phyloP scores from a whole-genome alignment of 1,140 invertebrate genomes.

The Cotesia vestalis region DNA sequence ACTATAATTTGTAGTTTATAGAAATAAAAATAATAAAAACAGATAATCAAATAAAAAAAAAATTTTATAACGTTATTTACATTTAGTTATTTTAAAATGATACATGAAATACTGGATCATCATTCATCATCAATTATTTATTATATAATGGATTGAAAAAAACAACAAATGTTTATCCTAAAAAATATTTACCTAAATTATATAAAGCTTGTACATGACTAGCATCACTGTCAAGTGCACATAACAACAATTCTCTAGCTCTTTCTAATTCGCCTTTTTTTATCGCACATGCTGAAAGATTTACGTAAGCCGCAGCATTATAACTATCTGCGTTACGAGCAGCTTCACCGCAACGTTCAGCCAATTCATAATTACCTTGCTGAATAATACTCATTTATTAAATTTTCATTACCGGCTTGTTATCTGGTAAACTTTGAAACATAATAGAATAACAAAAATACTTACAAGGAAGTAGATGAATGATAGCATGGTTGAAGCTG shows the following conservation, averaged over 20 bases:
- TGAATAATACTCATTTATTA: constrained; percentile 53
- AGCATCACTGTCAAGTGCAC: constrained; percentile 83
- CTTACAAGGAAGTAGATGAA: constrained; percentile 88
- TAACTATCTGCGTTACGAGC: constrained; percentile 81
- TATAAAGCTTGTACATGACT: constrained; percentile 91
- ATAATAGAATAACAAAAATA: constrained; percentile 30
- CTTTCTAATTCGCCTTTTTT: constrained; percentile 77
- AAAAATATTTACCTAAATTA: constrained; percentile 76
- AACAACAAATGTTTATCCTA: constrained; percentile 2
- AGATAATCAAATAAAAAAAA: too few relatives aligned
- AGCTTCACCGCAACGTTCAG: constrained; percentile 81
- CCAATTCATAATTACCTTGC: constrained; percentile 86
- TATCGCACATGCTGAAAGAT: constrained; percentile 86
- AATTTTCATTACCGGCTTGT: neutral
- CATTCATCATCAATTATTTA: neutral
- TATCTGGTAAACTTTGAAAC: neutral
- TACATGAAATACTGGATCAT: too few relatives aligned
- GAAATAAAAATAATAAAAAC: too few relatives aligned
- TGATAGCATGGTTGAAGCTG: constrained; percentile 89
- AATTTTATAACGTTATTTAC: too few relatives aligned
- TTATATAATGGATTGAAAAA: too few relatives aligned
- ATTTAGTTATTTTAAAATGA: too few relatives aligned
- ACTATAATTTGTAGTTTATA: too few relatives aligned
- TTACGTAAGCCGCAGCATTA: constrained; percentile 86
- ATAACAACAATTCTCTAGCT: constrained; percentile 79